Percentiles rank a stretch among this genome's conserved stretches.
Conservation (phyloP, 2,797 vertebrate genomes). For the Falco cherrug region DNA sequence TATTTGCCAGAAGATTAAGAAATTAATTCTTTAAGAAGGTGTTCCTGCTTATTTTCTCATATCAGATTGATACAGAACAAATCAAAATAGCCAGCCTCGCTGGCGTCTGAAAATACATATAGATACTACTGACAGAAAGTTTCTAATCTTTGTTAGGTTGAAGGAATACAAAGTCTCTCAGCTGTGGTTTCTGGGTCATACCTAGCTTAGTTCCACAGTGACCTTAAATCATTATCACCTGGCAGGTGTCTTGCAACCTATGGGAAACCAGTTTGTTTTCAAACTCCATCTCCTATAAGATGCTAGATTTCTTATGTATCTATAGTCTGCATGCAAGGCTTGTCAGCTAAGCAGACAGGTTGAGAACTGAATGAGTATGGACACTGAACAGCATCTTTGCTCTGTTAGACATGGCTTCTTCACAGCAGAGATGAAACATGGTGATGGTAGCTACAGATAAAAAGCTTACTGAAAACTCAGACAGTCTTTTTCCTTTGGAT, state of each 20-base stretch:
- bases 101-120: neutral
- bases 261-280: constrained; percentile 1
- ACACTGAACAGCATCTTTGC: neutral
- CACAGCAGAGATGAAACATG: neutral
- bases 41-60: neutral
- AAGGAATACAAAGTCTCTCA: neutral
- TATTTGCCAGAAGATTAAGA: neutral
- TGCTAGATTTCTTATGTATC: neutral
- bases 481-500: neutral
- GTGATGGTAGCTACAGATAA: neutral
- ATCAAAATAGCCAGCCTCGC: neutral
- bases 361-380: neutral
- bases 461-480: neutral
- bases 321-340: neutral
- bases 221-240: neutral
- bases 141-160: neutral
- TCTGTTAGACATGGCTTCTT: neutral
- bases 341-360: neutral
- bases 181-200: neutral
- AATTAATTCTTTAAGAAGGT: neutral
- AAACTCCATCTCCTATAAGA: neutral
- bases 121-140: neutral
- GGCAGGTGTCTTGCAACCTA: neutral
- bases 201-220: neutral
- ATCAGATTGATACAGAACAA: neutral